Evolutionary conservation across 2,888 invertebrate species (phyloP).

Genomic region (Merodon equestris): DNA sequence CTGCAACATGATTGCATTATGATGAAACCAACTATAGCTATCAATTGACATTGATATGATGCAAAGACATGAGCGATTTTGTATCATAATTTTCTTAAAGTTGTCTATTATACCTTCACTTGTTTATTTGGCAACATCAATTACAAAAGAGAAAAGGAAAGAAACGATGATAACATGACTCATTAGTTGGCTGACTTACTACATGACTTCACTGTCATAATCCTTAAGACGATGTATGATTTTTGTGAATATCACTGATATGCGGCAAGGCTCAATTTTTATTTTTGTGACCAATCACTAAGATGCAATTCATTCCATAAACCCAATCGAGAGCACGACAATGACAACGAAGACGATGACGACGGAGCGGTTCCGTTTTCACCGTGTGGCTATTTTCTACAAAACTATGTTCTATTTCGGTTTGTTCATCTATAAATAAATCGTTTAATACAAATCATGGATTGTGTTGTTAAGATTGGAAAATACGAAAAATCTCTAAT

Average conservation of each 20-base stretch:
- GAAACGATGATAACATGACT: conserved; percentile 26
- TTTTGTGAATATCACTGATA: conserved; percentile 16
- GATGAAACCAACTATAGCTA: no score
- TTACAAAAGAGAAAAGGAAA: conserved; percentile 5
- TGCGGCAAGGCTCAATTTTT: no score
- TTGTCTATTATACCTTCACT: not conserved
- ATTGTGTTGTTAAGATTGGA: conserved; percentile 52
- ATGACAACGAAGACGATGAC: conserved; percentile 5
- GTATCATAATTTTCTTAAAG: no score
- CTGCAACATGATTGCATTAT: no score
- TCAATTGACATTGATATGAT: no score
- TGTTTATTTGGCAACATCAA: conserved; percentile 26
- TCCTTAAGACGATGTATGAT: conserved; percentile 13
- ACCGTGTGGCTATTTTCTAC: conserved; percentile 40
- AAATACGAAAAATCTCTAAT: not conserved
- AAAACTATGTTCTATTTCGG: conserved; percentile 59
- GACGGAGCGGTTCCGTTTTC: conserved; percentile 36
- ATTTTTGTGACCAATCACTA: no score
- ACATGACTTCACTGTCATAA: conserved; percentile 18
- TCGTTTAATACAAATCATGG: conserved; percentile 61
- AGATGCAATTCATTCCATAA: conserved; percentile 42
- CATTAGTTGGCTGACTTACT: conserved; percentile 3
- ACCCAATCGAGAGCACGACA: no score
- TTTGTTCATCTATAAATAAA: conserved; percentile 58
- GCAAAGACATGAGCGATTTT: no score